A percentile compares a stretch with the other conserved stretches of the same genome.
Conservation (phyloP, 30 jellyfish, hydroid and myxozoan species). For the Phacellophora camtschatica region DNA sequence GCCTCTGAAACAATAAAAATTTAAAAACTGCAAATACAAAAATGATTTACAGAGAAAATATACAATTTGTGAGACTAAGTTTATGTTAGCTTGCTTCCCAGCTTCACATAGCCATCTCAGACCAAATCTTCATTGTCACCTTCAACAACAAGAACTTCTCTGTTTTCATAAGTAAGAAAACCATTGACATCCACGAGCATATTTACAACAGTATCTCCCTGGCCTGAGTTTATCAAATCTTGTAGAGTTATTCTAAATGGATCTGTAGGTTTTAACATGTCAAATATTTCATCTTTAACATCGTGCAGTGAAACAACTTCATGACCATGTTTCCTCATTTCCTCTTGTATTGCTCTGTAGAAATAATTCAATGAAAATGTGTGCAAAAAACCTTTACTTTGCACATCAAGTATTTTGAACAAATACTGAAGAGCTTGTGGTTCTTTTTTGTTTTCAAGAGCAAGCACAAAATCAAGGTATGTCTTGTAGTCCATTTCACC, state of each 20-base stretch:
- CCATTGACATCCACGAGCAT: constrained; percentile 93
- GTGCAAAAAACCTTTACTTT: constrained; percentile 78
- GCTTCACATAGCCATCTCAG: background rate
- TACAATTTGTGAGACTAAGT: no score
- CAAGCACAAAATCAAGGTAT: constrained; percentile 94
- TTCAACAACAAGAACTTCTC: constrained; percentile 88
- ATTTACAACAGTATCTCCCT: constrained; percentile 93
- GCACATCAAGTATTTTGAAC: constrained; percentile 87
- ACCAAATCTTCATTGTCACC: constrained; percentile 80
- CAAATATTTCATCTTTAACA: constrained; percentile 97
- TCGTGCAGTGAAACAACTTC: constrained; percentile 85
- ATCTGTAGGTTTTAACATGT: constrained; percentile 88
- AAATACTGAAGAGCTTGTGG: constrained; percentile 96
- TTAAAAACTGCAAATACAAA: no score
- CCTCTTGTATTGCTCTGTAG: constrained; percentile 90
- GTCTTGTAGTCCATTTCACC: constrained; percentile 99
- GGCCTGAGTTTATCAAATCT: constrained; percentile 81
- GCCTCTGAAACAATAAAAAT: no score
- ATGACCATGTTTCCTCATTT: constrained; percentile 95
- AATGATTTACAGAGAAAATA: no score
- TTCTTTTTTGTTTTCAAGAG: constrained; percentile 94
- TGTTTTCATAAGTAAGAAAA: constrained; percentile 85
- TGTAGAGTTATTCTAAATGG: constrained; percentile 80
- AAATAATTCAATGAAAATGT: constrained; percentile 92
- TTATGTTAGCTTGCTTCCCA: no score